Evolutionary conservation across 2,797 vertebrate species (phyloP).

Genomic region (Alauda arvensis): DNA sequence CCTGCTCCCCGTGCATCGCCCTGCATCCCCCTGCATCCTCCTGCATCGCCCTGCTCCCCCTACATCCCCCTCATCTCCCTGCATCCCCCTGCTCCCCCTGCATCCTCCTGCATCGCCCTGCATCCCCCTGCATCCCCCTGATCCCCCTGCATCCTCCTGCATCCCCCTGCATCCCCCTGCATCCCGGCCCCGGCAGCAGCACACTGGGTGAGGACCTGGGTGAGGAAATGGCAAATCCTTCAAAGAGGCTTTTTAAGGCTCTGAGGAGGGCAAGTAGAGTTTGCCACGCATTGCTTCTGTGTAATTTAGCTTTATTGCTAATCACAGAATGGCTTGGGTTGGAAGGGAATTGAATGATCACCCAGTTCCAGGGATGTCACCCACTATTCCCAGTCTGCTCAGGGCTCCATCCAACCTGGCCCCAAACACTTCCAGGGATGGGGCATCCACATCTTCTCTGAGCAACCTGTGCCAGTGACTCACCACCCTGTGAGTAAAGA

Average conservation of each 20-base stretch:
- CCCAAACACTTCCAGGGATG: neutral
- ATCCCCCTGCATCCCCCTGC: too few relatives aligned
- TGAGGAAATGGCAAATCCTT: accelerated
- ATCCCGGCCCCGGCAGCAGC: neutral
- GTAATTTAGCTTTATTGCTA: neutral
- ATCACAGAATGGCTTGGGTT: neutral
- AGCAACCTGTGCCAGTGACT: neutral
- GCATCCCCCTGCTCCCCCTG: too few relatives aligned
- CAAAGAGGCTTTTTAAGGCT: accelerated
- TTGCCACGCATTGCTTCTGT: accelerated
- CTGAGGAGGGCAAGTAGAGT: accelerated
- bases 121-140: too few relatives aligned
- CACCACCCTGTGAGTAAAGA: neutral
- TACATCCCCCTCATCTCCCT: too few relatives aligned
- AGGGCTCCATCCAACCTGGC: neutral
- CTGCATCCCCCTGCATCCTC: too few relatives aligned
- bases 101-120: too few relatives aligned
- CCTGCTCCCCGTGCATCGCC: too few relatives aligned
- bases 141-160: too few relatives aligned
- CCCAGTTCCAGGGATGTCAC: neutral
- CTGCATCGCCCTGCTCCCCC: too few relatives aligned
- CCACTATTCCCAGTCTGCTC: neutral
- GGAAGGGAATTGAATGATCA: neutral
- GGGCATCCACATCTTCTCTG: neutral
- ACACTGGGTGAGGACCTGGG: accelerated